These are phyloP conservation scores for Drosophila seguyi DNA, from an alignment of 1,140 invertebrate genomes.

Conservation along the genomic window DNA sequence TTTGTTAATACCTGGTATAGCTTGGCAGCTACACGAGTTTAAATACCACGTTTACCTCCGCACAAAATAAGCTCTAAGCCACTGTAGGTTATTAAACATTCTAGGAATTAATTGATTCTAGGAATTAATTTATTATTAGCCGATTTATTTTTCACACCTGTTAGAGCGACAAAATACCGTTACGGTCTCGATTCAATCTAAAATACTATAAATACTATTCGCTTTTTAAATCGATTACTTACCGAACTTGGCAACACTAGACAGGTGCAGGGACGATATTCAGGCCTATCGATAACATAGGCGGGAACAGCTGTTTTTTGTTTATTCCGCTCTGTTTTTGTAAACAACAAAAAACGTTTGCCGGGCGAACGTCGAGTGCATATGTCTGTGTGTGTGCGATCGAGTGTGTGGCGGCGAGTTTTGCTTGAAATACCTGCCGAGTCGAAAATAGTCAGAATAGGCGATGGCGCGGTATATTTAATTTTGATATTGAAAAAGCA, in stretches of 20 bases:
- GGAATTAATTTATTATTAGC: too few species aligned
- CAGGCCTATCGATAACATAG: neutral
- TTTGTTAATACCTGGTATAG: too few species aligned
- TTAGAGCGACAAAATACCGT: neutral
- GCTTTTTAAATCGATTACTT: neutral
- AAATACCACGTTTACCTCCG: too few species aligned
- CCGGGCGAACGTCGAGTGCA: slow-evolving; percentile 21
- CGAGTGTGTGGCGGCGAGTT: slow-evolving; percentile 13
- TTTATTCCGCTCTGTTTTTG: slow-evolving; percentile 17
- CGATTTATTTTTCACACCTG: slow-evolving; percentile 1
- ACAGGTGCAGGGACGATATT: slow-evolving; percentile 4
- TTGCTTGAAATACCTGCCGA: slow-evolving; percentile 33
- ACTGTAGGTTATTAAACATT: too few species aligned
- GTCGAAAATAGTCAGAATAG: slow-evolving; percentile 35
- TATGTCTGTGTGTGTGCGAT: slow-evolving; percentile 18
- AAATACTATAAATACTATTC: slow-evolving; percentile 4
- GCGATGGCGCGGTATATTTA: slow-evolving; percentile 10
- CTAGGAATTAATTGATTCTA: too few species aligned
- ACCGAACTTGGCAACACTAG: neutral
- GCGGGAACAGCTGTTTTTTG: slow-evolving; percentile 20
- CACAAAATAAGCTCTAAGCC: too few species aligned
- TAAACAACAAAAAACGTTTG: slow-evolving; percentile 56
- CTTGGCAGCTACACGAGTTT: too few species aligned
- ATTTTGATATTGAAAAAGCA: slow-evolving; percentile 68
- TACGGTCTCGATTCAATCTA: neutral